A percentile compares a stretch with the other conserved stretches of the same genome.
phyloP scores from a whole-genome alignment of 2,797 vertebrate genomes.

The Rhincodon typus region DNA sequence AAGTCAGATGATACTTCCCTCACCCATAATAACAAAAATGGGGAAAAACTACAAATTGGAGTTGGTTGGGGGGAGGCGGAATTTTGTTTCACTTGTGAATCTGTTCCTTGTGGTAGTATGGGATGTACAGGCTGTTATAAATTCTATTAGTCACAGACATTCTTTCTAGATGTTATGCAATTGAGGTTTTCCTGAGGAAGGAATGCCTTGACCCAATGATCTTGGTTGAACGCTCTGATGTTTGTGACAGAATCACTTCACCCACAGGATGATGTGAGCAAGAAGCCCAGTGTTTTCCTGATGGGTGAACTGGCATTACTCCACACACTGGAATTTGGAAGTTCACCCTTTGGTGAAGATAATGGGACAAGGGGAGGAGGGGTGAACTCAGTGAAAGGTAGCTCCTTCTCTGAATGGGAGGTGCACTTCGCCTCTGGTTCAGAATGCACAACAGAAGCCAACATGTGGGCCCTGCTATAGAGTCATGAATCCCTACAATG shows the following conservation, averaged over 20 bases:
- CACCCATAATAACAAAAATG: background rate
- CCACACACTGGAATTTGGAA: background rate
- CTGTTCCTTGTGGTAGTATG: background rate
- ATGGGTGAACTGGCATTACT: background rate
- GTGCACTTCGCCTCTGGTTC: background rate
- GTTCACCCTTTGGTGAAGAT: background rate
- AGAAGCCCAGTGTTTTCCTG: background rate
- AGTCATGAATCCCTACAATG: too few species aligned
- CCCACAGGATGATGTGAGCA: background rate
- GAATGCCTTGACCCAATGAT: background rate
- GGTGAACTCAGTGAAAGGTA: background rate
- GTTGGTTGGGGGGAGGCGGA: background rate
- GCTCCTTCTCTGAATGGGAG: background rate
- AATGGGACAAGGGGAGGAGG: background rate
- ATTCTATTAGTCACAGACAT: background rate
- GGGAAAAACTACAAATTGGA: background rate
- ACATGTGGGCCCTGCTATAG: background rate
- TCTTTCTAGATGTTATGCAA: background rate
- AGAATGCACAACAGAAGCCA: background rate
- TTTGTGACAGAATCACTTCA: background rate
- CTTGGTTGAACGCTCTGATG: background rate
- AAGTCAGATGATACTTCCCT: background rate
- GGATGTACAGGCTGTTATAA: background rate
- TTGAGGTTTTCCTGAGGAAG: slow-evolving; percentile 1
- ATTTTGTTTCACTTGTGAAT: background rate